These are phyloP conservation scores for Agrochola litura DNA, from an alignment of 2,888 invertebrate genomes.

Conservation along the genomic window DNA sequence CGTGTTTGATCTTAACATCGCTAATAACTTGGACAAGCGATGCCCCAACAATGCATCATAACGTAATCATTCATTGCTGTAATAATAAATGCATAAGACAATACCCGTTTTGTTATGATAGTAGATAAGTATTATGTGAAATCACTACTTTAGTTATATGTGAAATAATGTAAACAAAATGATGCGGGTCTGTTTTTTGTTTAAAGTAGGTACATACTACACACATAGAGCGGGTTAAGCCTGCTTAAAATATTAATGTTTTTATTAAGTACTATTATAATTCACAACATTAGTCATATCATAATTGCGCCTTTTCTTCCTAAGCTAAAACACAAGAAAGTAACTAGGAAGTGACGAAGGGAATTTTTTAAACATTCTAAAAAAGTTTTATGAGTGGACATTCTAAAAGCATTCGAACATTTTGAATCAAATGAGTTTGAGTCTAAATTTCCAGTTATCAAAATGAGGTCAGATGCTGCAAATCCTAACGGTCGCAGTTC, in stretches of 20 bases:
- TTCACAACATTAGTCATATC: background rate
- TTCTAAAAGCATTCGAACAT: background rate
- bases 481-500: slow-evolving; percentile 28
- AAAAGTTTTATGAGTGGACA: too few species aligned
- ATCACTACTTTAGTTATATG: background rate
- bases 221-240: too few species aligned
- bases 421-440: background rate
- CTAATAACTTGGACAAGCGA: slow-evolving; percentile 59
- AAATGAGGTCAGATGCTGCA: slow-evolving; percentile 16
- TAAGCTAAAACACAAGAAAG: background rate
- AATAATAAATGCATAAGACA: slow-evolving; percentile 38
- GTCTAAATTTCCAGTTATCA: background rate
- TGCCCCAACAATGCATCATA: slow-evolving; percentile 52
- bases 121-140: slow-evolving; percentile 37
- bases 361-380: background rate
- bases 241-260: too few species aligned
- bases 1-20: slow-evolving; percentile 58
- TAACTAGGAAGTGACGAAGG: background rate
- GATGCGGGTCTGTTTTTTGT: background rate
- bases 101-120: slow-evolving; percentile 13
- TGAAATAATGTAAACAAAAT: slow-evolving; percentile 23
- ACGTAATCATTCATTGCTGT: slow-evolving; percentile 35
- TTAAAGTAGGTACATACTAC: background rate
- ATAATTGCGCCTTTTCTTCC: background rate
- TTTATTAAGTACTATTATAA: slow-evolving; percentile 6